These are phyloP conservation scores for Phrynocephalus forsythii DNA, from an alignment of 2,797 vertebrate genomes.

Conservation along the genomic window DNA sequence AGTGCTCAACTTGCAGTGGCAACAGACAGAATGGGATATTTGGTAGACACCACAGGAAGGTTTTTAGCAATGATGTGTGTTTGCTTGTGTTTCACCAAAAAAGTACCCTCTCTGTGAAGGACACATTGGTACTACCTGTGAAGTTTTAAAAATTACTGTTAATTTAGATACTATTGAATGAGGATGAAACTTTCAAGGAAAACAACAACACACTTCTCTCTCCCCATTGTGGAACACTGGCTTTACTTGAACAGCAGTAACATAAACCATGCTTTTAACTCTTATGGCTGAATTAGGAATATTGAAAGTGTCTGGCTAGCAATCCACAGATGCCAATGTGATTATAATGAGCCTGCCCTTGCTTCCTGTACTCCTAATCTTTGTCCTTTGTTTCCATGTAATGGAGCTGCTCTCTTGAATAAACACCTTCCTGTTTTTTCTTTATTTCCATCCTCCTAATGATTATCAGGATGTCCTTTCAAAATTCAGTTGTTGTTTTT, in stretches of 20 bases:
- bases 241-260: not conserved
- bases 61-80: not conserved
- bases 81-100: not conserved
- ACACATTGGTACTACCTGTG: not conserved
- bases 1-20: not conserved
- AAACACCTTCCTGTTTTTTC: not conserved
- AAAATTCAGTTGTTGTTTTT: not conserved
- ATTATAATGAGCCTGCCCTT: not conserved
- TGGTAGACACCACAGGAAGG: not conserved
- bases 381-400: not conserved
- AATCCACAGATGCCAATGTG: not conserved
- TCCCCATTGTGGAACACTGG: not conserved
- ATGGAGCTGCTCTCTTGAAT: not conserved
- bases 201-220: too few relatives aligned
- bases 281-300: not conserved
- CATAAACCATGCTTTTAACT: not conserved
- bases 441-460: not conserved
- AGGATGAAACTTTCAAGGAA: not conserved
- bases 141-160: not conserved
- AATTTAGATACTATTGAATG: not conserved
- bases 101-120: not conserved
- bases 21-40: conserved; percentile 7
- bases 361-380: not conserved
- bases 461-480: not conserved
- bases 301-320: not conserved